phyloP scores from a whole-genome alignment of 2,888 invertebrate species.

The Bimastos eiseni region DNA sequence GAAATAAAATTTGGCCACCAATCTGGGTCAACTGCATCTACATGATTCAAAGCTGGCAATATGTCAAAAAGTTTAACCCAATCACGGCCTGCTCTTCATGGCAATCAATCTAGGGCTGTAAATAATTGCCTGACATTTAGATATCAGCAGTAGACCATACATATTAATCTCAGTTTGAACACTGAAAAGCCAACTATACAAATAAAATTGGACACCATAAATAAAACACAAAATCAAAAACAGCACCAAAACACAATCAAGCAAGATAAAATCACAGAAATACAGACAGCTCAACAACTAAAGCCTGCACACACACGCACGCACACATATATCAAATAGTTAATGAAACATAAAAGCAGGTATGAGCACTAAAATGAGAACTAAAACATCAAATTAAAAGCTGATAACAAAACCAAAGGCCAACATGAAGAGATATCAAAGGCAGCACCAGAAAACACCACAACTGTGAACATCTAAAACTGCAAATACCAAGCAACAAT shows the following conservation, averaged over 20 bases:
- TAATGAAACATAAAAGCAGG: neutral
- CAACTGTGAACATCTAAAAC: too few species aligned
- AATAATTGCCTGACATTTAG: too few species aligned
- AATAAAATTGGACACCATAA: neutral
- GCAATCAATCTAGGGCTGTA: too few species aligned
- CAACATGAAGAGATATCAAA: neutral
- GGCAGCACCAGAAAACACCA: neutral
- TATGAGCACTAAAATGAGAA: neutral
- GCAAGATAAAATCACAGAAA: neutral
- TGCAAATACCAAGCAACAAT: too few species aligned
- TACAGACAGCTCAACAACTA: neutral
- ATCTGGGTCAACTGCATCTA: neutral
- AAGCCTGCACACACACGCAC: neutral
- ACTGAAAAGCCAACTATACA: neutral
- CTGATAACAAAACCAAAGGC: neutral
- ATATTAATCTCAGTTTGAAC: neutral
- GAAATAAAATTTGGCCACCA: neutral
- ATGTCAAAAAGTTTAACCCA: neutral
- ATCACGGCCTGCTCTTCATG: neutral
- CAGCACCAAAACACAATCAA: neutral
- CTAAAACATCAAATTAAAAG: slow-evolving; percentile 3
- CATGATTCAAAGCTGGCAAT: neutral
- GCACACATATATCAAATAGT: neutral
- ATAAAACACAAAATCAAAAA: neutral
- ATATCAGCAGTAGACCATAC: neutral